Base-by-base conservation (phyloP, 2,113 vertebrate genomes). In the Xenus cinereus region DNA sequence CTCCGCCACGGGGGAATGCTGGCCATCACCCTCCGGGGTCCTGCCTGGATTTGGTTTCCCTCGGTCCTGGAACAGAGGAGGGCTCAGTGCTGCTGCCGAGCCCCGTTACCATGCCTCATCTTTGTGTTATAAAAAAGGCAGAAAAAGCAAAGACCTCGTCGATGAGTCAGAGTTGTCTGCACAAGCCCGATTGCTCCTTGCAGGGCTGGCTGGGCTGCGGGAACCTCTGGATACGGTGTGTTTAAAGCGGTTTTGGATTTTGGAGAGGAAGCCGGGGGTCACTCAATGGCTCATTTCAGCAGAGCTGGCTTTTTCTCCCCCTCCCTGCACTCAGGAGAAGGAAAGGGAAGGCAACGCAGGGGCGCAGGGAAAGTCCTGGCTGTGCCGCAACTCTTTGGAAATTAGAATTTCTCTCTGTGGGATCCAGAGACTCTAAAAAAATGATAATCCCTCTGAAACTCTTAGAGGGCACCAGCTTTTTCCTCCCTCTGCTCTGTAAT, bases 91-190 rank as follows among this genome's bases (percentile, higher is more conserved):
- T 27, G 71, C 59, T 53, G 45, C 46, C 16, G 2, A 14, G 57
- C 39, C 4, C 59, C 3, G 0, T 26, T 7, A 19, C 43, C 26
- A 48, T 10, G 43, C 66, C 21, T 5, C 1, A 14, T 18, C 43
- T 7, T 12, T 9, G 3, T 1, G 10, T 21, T 11, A 28, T 18
- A n/a, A 20, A 45, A 30, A 14, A 41, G 56, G 62, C 24, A 33
- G 10, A 21, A 5, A 45, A 1, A 32, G 66, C 41, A 21, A 50
- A 20, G 35, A 1, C 16, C 22, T 32, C 0, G 0, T 7, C 1
- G 50, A 3, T 4, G 30, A 4, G 51, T 20, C 20, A 7, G 0
- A 11, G 41, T 56, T 14, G 16, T 1, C 33, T 13, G 73, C 39
- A 50, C 18, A 2, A 33, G 51, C 53, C 54, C 8, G 3, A 2